Conservation (phyloP, 2,888 invertebrate genomes). For the Euphydryas editha region DNA sequence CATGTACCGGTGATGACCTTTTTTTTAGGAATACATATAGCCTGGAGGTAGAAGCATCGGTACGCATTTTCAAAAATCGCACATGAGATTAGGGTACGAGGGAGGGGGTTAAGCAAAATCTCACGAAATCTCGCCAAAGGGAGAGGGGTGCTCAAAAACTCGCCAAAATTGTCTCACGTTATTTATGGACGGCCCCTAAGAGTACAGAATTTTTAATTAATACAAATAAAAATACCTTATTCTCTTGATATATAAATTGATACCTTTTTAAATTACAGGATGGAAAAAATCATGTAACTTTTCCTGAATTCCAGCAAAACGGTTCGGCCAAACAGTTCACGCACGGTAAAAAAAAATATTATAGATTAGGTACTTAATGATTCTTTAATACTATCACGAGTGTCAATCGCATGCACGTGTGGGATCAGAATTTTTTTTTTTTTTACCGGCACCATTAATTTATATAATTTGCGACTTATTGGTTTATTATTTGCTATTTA, state of each 20-base stretch:
- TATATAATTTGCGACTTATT: slow-evolving; percentile 33
- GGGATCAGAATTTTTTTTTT: slow-evolving; percentile 63
- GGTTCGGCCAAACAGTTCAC: slow-evolving; percentile 94
- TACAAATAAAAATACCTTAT: not conserved
- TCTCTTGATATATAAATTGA: not conserved
- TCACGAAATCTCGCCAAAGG: no score
- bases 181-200: no score
- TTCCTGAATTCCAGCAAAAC: slow-evolving; percentile 95
- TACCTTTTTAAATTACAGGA: slow-evolving; percentile 82
- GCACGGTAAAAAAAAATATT: slow-evolving; percentile 91
- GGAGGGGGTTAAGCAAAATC: no score
- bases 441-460: slow-evolving; percentile 37
- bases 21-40: no score
- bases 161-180: no score
- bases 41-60: no score
- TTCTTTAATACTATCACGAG: slow-evolving; percentile 78
- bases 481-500: slow-evolving; percentile 22
- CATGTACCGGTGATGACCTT: no score
- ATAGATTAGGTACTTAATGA: slow-evolving; percentile 86
- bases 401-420: slow-evolving; percentile 83
- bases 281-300: slow-evolving; percentile 94
- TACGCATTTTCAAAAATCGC: no score
- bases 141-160: no score
- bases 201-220: no score
- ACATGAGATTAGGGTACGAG: no score